Evolutionary conservation across 35 echinoderm and acorn worm species (phyloP).

Genomic region (Holothuria glaberrima): DNA sequence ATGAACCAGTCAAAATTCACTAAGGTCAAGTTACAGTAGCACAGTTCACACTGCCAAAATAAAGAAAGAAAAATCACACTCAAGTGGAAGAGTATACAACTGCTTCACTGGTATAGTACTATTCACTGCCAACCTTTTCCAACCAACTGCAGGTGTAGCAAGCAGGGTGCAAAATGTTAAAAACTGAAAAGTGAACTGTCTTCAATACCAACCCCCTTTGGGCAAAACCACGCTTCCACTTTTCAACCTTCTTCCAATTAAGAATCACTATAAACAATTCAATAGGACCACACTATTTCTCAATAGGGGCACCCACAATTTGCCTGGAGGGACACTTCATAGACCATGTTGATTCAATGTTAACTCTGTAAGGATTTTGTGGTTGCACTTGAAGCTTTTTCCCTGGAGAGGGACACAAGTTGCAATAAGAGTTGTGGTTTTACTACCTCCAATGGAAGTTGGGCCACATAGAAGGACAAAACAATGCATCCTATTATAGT

Average conservation of each 20-base stretch:
- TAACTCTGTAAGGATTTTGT: neutral
- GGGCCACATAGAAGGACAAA: conserved; percentile 25
- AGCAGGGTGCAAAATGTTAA: too few relatives aligned
- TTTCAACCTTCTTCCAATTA: conserved; percentile 47
- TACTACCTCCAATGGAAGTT: conserved; percentile 9
- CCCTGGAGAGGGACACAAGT: neutral
- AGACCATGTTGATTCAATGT: neutral
- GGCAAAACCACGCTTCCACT: conserved; percentile 51
- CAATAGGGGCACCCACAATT: conserved; percentile 6
- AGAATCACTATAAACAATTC: conserved; percentile 34
- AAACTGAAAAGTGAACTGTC: too few relatives aligned
- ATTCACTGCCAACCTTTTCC: too few relatives aligned
- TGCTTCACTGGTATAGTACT: too few relatives aligned
- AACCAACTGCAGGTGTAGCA: too few relatives aligned
- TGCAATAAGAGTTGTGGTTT: conserved; percentile 23
- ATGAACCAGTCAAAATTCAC: too few relatives aligned
- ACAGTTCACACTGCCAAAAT: too few relatives aligned
- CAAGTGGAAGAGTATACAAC: too few relatives aligned
- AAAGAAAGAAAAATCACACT: too few relatives aligned
- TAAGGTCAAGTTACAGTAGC: too few relatives aligned
- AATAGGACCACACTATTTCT: conserved; percentile 29
- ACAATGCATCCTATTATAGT: conserved; percentile 33
- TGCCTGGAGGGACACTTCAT: conserved; percentile 3
- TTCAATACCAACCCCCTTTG: neutral
- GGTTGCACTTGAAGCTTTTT: neutral